These are phyloP conservation scores for Patagioenas fasciata DNA, from an alignment of 2,113 vertebrate species.

Conservation along the genomic window DNA sequence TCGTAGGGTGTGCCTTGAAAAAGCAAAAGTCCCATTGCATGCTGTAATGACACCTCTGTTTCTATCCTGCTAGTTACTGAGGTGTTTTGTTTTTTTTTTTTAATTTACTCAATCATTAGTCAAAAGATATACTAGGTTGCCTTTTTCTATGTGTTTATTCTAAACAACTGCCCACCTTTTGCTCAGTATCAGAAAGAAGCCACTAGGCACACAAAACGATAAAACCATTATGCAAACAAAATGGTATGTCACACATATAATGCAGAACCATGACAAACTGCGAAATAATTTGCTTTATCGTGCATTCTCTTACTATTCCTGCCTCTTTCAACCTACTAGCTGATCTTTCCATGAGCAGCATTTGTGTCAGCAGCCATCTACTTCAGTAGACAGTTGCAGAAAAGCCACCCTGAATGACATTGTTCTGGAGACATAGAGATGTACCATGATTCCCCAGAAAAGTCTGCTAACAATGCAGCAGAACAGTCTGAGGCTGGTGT, in stretches of 20 bases:
- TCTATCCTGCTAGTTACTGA: not conserved
- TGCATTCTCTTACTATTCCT: not conserved
- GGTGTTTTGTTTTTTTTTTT: not conserved
- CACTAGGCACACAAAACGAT: not conserved
- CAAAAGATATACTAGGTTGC: not conserved
- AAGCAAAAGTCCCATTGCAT: constrained; percentile 44
- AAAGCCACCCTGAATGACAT: not conserved
- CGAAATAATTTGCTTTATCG: not conserved
- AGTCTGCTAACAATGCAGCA: not conserved
- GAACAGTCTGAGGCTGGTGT: not conserved
- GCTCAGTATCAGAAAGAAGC: not conserved
- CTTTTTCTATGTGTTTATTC: not conserved
- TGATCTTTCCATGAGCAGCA: not conserved
- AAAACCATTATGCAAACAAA: not conserved
- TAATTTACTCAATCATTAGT: not conserved
- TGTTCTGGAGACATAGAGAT: not conserved
- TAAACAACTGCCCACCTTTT: not conserved
- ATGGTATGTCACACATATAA: not conserved
- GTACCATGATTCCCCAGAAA: not conserved
- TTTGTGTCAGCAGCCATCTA: not conserved
- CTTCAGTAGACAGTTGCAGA: not conserved
- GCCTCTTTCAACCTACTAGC: not conserved
- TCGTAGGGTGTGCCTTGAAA: constrained; percentile 83
- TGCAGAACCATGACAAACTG: not conserved
- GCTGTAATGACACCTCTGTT: not conserved